A percentile compares a stretch with the other conserved stretches of the same genome.
phyloP scores from a whole-genome alignment of 1,140 invertebrate genomes.

The Lasioglossum baleicum region DNA sequence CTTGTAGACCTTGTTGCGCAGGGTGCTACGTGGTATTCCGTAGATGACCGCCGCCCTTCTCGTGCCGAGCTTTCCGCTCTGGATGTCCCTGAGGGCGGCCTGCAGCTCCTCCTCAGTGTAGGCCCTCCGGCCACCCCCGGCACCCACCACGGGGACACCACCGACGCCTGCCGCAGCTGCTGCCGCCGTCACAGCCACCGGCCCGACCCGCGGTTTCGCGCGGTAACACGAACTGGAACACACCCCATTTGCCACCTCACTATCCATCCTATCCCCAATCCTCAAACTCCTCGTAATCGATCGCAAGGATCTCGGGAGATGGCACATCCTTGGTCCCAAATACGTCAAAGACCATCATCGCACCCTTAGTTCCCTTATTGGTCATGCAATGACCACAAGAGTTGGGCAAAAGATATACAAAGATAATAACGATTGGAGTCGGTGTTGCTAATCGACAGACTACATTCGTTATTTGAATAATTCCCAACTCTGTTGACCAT shows the following conservation, averaged over 20 bases:
- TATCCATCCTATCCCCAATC: not conserved
- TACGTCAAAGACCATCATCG: too few species aligned
- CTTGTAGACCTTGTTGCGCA: constrained; percentile 97
- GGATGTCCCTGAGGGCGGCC: constrained; percentile 93
- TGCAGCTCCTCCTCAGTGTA: constrained; percentile 96
- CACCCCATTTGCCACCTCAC: not conserved
- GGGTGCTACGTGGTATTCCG: constrained; percentile 95
- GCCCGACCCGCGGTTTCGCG: constrained; percentile 81
- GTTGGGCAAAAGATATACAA: too few species aligned
- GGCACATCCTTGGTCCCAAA: too few species aligned
- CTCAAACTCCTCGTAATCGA: too few species aligned
- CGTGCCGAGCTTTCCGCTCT: constrained; percentile 94
- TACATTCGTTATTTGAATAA: too few species aligned
- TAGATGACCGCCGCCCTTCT: constrained; percentile 95
- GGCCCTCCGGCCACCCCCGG: constrained; percentile 83
- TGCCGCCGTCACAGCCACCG: constrained; percentile 60
- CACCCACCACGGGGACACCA: constrained; percentile 62
- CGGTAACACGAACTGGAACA: constrained; percentile 79
- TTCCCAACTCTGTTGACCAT: too few species aligned
- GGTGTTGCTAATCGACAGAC: too few species aligned
- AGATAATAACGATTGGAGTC: too few species aligned
- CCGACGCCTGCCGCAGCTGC: constrained; percentile 61
- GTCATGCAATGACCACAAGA: too few species aligned
- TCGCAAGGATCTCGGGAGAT: too few species aligned
- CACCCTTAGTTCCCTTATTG: too few species aligned